phyloP scores from a whole-genome alignment of 2,888 invertebrate genomes.

The Isotomurus palustris region DNA sequence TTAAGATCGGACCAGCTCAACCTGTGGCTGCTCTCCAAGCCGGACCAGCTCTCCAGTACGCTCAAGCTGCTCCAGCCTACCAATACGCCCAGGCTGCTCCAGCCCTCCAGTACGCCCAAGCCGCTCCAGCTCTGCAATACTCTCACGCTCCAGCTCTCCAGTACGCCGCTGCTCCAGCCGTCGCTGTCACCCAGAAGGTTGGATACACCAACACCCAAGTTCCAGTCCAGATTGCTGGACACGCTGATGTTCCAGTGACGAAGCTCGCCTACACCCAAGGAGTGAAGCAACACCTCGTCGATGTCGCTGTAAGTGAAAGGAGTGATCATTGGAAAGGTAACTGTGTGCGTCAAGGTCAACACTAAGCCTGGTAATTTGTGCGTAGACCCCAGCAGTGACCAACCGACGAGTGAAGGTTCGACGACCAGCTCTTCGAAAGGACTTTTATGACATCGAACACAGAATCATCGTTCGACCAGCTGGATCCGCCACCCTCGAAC shows the following conservation, averaged over 20 bases:
- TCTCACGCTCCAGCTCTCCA: slow-evolving; percentile 25
- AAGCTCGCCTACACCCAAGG: slow-evolving; percentile 55
- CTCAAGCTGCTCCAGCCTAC: slow-evolving; percentile 12
- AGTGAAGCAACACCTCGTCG: slow-evolving; percentile 56
- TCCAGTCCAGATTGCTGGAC: slow-evolving; percentile 49
- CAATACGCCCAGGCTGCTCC: slow-evolving; percentile 6
- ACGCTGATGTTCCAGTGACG: slow-evolving; percentile 53
- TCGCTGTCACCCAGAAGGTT: slow-evolving; percentile 43
- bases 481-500: slow-evolving; percentile 59
- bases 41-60: slow-evolving; percentile 5
- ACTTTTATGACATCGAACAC: slow-evolving; percentile 62
- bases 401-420: slow-evolving; percentile 59
- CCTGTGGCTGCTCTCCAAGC: slow-evolving; percentile 14
- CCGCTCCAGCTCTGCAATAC: slow-evolving; percentile 29
- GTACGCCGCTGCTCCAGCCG: slow-evolving; percentile 38
- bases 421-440: slow-evolving; percentile 60
- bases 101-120: slow-evolving; percentile 16
- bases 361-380: no score
- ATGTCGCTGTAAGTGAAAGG: no score
- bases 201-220: slow-evolving; percentile 44
- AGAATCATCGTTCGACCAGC: slow-evolving; percentile 59
- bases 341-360: no score
- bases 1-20: slow-evolving; percentile 27
- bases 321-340: no score
- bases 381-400: slow-evolving; percentile 57